These are phyloP conservation scores for Pardalotus punctatus DNA, from an alignment of 2,113 vertebrate genomes.

Conservation along the genomic window DNA sequence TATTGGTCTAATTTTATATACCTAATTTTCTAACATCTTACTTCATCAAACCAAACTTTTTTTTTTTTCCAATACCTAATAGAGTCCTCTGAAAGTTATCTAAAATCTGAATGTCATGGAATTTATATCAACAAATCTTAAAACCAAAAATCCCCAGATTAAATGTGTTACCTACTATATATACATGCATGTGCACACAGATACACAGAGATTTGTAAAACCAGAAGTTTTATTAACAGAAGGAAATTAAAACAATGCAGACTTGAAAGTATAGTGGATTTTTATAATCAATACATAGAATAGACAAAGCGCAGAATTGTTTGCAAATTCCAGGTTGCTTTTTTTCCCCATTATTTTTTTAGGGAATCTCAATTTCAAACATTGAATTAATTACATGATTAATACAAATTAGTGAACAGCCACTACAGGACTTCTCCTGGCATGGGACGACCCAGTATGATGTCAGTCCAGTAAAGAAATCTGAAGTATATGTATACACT, in stretches of 20 bases:
- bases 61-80: neutral
- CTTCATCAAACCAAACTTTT: neutral
- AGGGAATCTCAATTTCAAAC: neutral
- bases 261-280: neutral
- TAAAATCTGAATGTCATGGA: neutral
- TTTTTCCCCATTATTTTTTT: neutral
- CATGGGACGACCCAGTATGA: neutral
- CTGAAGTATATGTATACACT: neutral
- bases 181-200: fast-evolving
- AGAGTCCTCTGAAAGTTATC: neutral
- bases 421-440: neutral
- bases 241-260: neutral
- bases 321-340: neutral
- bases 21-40: neutral
- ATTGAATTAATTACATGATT: neutral
- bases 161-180: neutral
- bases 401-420: neutral
- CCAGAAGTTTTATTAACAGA: neutral
- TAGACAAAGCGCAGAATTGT: neutral
- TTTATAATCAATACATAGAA: neutral
- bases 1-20: neutral
- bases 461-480: neutral
- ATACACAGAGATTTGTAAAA: neutral
- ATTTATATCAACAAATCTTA: neutral
- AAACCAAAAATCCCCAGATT: neutral